Evolutionary conservation across 2,797 vertebrate genomes (phyloP).

Genomic region (Miopithecus talapoin): DNA sequence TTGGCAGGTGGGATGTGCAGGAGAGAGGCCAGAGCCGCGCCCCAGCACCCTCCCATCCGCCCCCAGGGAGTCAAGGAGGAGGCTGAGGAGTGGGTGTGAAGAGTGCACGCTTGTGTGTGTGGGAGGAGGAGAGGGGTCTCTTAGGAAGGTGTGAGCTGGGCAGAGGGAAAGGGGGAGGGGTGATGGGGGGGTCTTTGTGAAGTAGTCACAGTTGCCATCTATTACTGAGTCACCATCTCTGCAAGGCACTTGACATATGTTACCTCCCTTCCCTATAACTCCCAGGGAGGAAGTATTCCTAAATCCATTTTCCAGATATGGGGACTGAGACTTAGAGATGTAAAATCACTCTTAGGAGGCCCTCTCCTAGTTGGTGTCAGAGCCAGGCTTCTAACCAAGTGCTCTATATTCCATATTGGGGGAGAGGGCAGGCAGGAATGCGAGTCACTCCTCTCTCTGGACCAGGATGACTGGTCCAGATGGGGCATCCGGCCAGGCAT

Average conservation of each 20-base stretch:
- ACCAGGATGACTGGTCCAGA: background rate
- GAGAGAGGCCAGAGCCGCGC: slow-evolving; percentile 8
- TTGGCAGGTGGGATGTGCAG: slow-evolving; percentile 64
- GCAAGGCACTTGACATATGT: background rate
- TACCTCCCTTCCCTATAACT: background rate
- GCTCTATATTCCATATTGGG: accelerated
- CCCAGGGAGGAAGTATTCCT: background rate
- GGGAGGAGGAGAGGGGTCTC: background rate
- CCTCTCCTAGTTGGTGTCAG: background rate
- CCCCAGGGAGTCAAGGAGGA: slow-evolving; percentile 1
- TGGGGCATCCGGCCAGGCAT: too few relatives aligned
- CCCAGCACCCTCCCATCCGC: background rate
- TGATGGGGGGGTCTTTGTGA: background rate
- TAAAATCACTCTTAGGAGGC: background rate
- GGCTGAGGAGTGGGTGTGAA: background rate
- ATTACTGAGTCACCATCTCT: background rate
- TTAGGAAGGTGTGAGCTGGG: background rate
- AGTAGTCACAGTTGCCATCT: background rate
- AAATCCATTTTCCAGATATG: background rate
- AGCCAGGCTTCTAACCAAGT: background rate
- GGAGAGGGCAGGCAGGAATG: background rate
- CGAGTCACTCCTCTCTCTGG: background rate
- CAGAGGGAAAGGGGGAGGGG: background rate
- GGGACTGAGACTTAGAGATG: background rate
- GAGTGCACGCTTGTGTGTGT: background rate